Percentiles rank a stretch among this genome's conserved stretches.
These are phyloP conservation scores for Bombus pascuorum DNA, from an alignment of 1,140 invertebrate genomes.

Conservation along the genomic window DNA sequence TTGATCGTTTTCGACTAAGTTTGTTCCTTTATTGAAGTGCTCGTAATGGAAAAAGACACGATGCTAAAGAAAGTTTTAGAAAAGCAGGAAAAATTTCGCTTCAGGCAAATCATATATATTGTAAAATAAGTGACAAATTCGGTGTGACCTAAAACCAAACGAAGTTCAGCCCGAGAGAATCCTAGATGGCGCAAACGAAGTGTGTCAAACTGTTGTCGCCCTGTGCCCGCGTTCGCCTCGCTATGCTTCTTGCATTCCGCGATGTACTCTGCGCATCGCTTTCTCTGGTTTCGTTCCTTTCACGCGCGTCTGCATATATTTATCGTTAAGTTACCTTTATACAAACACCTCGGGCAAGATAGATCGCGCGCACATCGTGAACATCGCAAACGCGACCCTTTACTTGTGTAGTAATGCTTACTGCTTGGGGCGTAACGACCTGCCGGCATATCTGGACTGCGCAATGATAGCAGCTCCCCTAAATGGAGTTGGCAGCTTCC, in stretches of 20 bases:
- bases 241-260: background rate
- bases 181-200: background rate
- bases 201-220: background rate
- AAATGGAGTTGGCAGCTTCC: conserved; percentile 58
- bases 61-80: fast-evolving
- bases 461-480: conserved; percentile 49
- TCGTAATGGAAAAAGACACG: too few relatives aligned
- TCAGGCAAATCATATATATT: too few relatives aligned
- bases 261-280: background rate
- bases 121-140: too few relatives aligned
- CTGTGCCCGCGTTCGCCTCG: background rate
- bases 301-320: conserved; percentile 22
- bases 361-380: conserved; percentile 42
- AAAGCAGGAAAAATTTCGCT: too few relatives aligned
- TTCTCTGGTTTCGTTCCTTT: background rate
- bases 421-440: conserved; percentile 52
- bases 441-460: conserved; percentile 55
- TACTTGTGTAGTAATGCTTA: conserved; percentile 23
- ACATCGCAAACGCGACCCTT: conserved; percentile 30
- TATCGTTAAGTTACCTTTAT: conserved; percentile 58
- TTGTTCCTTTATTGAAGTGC: too few relatives aligned
- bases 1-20: background rate
- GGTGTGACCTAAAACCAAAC: too few relatives aligned
- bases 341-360: conserved; percentile 55
- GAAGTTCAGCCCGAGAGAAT: background rate